A percentile compares a stretch with the other conserved stretches of the same genome.
phyloP scores from a whole-genome alignment of 1,140 invertebrate genomes.

The Drosophila sp. region DNA sequence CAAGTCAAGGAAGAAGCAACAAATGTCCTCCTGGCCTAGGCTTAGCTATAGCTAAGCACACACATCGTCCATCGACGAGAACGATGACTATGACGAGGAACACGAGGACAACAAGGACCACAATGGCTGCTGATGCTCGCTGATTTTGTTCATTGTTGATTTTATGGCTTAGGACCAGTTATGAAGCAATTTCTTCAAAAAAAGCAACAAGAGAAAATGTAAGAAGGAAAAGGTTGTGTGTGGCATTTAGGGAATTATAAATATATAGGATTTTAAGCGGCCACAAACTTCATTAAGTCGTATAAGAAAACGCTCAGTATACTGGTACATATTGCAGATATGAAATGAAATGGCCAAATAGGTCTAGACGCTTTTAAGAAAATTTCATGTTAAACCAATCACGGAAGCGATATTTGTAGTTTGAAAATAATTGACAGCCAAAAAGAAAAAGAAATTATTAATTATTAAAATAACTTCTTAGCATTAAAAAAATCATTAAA shows the following conservation, averaged over 20 bases:
- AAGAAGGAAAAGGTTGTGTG: constrained; percentile 2
- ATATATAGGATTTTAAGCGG: constrained; percentile 38
- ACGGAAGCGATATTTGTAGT: neutral
- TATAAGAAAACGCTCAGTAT: neutral
- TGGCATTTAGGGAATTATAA: constrained; percentile 45
- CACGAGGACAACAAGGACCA: neutral
- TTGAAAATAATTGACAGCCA: neutral
- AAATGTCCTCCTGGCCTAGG: constrained; percentile 47
- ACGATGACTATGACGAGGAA: no score
- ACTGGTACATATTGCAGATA: neutral
- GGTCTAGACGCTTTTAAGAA: constrained; percentile 21
- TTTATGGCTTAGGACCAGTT: constrained; percentile 52
- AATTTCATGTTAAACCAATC: neutral
- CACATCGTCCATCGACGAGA: neutral
- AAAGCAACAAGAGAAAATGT: constrained; percentile 4
- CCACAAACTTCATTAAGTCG: constrained; percentile 45
- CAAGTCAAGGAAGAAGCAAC: constrained; percentile 42
- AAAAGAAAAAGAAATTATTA: neutral
- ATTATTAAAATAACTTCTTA: neutral
- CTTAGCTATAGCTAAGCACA: constrained; percentile 31
- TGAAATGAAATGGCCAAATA: neutral
- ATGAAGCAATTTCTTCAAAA: constrained; percentile 42
- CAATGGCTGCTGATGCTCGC: neutral
- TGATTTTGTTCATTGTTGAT: constrained; percentile 45
- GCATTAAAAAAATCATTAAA: no score